Base-by-base conservation (phyloP, 1,140 invertebrate genomes). In the Diabrotica virgifera region DNA sequence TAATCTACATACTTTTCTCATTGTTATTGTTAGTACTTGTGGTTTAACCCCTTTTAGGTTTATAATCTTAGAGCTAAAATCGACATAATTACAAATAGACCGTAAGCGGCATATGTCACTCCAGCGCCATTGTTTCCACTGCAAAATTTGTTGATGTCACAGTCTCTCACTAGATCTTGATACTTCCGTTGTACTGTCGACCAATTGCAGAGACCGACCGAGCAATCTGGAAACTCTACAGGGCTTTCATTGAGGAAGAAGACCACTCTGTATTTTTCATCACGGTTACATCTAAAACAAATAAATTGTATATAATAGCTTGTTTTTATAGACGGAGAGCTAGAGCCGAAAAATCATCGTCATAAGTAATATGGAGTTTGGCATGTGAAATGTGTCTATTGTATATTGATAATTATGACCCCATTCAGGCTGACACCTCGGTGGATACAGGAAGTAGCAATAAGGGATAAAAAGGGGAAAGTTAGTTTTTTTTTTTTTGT, bases 201-300 rank as follows among this genome's bases (percentile, higher is more conserved):
- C 84, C 85, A 87, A 59, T 84, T 82, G 76, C 86, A 88, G 5
- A 88, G 80, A 2, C 86, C 86, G 0, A 86, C 85, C 0, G 80
- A 80, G 71, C 86, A 88, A 40, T 75, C 84, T 80, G 14, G 82
- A 78, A 51, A 86, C 71, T 68, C 76, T n/a, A 88, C 79, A 5
- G 85, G 83, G 37, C 80, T 79, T 74, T 87, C 85, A 71, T 88
- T 88, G 37, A 86, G 77, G 61, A 86, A 80, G 76, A 88, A 87
- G 51, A 87, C 80, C 0, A 85, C 85, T 76, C 85, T 85, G 70
- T 85, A 80, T 59, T 77, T 74, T 6, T 87, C 84, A 36, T 81
- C 72, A 57, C 79, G 76, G 11, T 80, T 75, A 70, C 86, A 88
- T 71, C 84, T 85, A 72, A 12, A 79, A 77, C 56, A 35, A 65